Evolutionary conservation across 2,888 invertebrate genomes (phyloP), one percentile per base, ranked within the genome.

Genomic region (Panorpa germanica): DNA sequence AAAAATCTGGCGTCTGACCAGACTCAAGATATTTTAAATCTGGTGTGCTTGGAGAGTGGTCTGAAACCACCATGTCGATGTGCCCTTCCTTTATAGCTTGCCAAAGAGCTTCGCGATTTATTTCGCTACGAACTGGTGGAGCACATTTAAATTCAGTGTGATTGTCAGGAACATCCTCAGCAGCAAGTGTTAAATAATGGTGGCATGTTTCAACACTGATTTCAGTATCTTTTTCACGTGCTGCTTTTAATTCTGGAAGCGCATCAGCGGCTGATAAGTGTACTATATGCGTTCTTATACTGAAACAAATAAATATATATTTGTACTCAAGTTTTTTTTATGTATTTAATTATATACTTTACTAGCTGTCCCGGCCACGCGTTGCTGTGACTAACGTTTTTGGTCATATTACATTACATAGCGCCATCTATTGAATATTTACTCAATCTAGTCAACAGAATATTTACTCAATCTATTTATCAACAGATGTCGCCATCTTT

Each of bases 171-270:
- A 78, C 61, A 31, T 69, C 55, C 39, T 73, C 71, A 1, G 75
- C 61, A 24, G 57, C 55, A 17, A 78, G 50, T 1, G 62, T 57
- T 15, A 78, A 52, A 46, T 77, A 77, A 46, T 77, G 78, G 39
- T 72, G 70, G 44, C 77, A 77, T 2, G 76, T 78, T 49, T 76
- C 77, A 1, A 66, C 70, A n/a, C n/a, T n/a, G n/a, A n/a, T n/a
- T n/a, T n/a, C n/a, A 0, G 72, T 71, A 34, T 77, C 52, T 2
- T 61, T 63, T 1, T 56, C 59, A 4, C 65, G 63, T 25, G 43
- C 63, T 28, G 58, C 47, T 20, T 54, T 50, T 27, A 76, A 50
- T n/a, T 69, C 39, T 0, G 65, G 61, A 14, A 76, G 48, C 2
- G 66, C 65, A 6, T 59, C 57, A 0, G 65, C 60, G 2, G 72